phyloP scores from a whole-genome alignment of 2,113 vertebrate genomes.

The Scolopax mira region DNA sequence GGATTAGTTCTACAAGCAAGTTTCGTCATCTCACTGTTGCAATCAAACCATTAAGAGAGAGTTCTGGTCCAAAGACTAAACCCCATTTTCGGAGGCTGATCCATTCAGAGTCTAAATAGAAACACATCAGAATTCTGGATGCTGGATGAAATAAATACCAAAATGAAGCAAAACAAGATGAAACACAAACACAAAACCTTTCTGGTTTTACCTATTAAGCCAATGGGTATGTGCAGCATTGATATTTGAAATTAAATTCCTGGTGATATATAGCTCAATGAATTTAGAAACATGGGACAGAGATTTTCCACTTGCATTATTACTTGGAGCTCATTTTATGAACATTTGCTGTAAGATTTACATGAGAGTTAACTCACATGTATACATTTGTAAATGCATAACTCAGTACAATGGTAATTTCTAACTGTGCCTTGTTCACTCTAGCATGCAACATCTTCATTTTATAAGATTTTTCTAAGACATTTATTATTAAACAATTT shows the following conservation, averaged over 20 bases:
- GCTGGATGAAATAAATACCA: not conserved
- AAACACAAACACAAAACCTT: not conserved
- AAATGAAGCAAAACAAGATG: not conserved
- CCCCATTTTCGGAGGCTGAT: not conserved
- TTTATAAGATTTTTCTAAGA: not conserved
- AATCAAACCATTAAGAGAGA: not conserved
- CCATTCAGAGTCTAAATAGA: not conserved
- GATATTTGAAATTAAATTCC: not conserved
- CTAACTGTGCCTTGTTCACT: not conserved
- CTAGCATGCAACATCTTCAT: not conserved
- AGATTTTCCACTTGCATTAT: not conserved
- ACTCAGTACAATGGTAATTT: not conserved
- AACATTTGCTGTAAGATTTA: not conserved
- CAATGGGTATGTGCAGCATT: not conserved
- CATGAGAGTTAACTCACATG: accelerated
- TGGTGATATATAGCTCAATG: not conserved
- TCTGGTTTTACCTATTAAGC: not conserved
- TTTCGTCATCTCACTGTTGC: not conserved
- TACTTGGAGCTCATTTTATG: not conserved
- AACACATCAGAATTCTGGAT: not conserved
- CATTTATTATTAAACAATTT: not conserved
- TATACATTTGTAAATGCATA: not conserved
- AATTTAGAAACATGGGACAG: not conserved
- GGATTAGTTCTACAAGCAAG: not conserved
- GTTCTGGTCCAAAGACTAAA: not conserved